Evolutionary conservation across 1,140 invertebrate species (phyloP).

Genomic region (Penaeus chinensis): DNA sequence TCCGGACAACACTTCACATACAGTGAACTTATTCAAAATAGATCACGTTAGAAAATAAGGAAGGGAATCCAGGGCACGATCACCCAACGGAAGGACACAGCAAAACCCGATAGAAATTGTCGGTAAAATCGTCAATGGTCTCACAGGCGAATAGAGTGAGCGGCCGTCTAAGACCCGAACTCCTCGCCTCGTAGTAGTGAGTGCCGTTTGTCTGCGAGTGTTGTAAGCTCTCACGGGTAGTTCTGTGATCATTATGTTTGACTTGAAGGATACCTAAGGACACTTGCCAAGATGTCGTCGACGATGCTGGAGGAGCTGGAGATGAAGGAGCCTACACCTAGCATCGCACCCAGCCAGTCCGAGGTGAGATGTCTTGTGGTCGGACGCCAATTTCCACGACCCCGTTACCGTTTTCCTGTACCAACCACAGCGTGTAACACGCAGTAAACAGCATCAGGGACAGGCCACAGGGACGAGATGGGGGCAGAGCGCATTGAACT

Average conservation of each 20-base stretch:
- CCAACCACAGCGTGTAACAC: no score
- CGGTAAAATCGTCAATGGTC: conserved; percentile 15
- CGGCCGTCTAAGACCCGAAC: background rate
- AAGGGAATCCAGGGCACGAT: no score
- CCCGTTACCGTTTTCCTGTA: no score
- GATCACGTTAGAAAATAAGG: no score
- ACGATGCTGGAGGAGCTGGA: conserved; percentile 57
- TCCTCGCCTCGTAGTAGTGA: no score
- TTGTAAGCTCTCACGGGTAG: background rate
- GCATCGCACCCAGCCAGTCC: conserved; percentile 57
- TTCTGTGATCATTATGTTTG: background rate
- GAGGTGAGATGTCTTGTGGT: conserved; percentile 48
- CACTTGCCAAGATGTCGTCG: conserved; percentile 28
- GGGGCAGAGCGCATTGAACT: no score
- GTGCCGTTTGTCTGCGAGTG: background rate
- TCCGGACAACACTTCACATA: background rate
- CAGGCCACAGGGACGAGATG: no score
- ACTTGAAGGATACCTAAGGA: background rate
- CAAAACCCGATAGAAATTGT: background rate
- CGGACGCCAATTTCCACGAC: no score
- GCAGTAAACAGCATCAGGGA: no score
- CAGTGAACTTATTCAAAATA: no score
- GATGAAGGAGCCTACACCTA: conserved; percentile 60
- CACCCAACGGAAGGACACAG: no score
- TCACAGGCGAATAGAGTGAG: conserved; percentile 3